Evolutionary conservation across 2,113 vertebrate species (phyloP), one percentile per base, ranked within the genome.

Genomic region (Ahaetulla prasina): DNA sequence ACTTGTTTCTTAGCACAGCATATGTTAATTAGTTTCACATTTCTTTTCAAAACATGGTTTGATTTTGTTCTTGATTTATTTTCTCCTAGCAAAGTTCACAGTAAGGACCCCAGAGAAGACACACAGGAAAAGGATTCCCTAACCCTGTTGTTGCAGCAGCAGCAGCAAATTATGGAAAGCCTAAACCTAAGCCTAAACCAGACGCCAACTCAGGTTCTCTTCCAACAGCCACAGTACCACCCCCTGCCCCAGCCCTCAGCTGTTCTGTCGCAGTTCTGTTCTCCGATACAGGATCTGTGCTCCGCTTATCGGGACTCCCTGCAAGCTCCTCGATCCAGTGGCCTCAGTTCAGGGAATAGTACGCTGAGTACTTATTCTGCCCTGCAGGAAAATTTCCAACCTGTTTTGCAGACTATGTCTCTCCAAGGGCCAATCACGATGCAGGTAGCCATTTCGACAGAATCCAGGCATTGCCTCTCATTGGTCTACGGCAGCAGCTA

Each of bases 71-170:
- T 45, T 91, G n/a, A 0, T 25, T 89, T 93, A 6, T 23, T 14
- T 89, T 90, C 91, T 10, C 27, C 30, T 94, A 96, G 94, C 96
- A 99, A 98, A 68, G 98, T 97, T 11, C 98, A 98, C 45, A 98
- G 98, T 94, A 98, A 98, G 27, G 97, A 98, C 8, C 96, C 98
- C 89, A 98, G 98, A 95, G 98, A 98, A 93, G 98, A 98, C 90
- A 97, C 97, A 87, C 97, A 98, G 20, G 96, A 96, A 94, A 98
- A 98, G 96, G 98, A 98, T 55, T 98, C 98, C 53, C 94, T 97
- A 5, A 95, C 97, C 90, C 68, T 92, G 27, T 89, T 92, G 27
- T 89, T 92, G 50, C 80, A 84, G 45, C 91, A 22, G 54, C 93
- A 94, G 54, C 92, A 95, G 54, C 89, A 89, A 2, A 52, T 94